Percentiles rank a stretch among this genome's conserved stretches.
These are phyloP conservation scores for Pseudochirops corinnae DNA, from an alignment of 2,797 vertebrate genomes.

Conservation along the genomic window DNA sequence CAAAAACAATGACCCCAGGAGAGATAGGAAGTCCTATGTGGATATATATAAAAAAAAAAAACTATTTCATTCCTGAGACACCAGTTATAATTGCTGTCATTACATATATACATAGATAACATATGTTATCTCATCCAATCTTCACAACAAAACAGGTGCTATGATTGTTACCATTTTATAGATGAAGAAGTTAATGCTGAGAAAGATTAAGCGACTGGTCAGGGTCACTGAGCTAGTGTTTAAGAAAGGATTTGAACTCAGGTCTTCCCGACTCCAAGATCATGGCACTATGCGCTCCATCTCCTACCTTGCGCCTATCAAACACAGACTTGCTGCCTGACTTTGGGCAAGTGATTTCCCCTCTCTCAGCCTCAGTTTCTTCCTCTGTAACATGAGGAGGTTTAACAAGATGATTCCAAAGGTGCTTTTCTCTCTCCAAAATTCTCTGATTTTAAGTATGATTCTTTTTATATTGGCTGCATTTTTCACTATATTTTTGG, in stretches of 20 bases:
- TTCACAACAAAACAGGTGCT: not conserved
- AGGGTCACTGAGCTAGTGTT: not conserved
- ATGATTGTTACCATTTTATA: not conserved
- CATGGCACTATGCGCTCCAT: not conserved
- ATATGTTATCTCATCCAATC: not conserved
- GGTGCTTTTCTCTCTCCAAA: not conserved
- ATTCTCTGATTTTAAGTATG: not conserved
- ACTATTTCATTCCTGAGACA: not conserved
- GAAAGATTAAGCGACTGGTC: not conserved
- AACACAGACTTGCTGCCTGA: not conserved
- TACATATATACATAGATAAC: too few relatives aligned
- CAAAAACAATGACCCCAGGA: not conserved
- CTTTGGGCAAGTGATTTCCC: not conserved
- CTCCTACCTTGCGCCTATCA: not conserved
- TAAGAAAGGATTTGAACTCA: not conserved
- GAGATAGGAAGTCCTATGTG: not conserved
- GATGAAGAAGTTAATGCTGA: not conserved
- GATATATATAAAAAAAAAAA: not conserved
- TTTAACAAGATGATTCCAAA: not conserved
- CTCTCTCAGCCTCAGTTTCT: not conserved
- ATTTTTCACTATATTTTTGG: constrained; percentile 49
- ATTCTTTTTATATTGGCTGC: not conserved
- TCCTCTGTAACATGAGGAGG: not conserved
- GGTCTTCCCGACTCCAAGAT: not conserved
- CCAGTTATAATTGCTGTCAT: not conserved